Evolutionary conservation across 1,140 invertebrate species (phyloP).

Genomic region (Anoplolepis gracilipes): DNA sequence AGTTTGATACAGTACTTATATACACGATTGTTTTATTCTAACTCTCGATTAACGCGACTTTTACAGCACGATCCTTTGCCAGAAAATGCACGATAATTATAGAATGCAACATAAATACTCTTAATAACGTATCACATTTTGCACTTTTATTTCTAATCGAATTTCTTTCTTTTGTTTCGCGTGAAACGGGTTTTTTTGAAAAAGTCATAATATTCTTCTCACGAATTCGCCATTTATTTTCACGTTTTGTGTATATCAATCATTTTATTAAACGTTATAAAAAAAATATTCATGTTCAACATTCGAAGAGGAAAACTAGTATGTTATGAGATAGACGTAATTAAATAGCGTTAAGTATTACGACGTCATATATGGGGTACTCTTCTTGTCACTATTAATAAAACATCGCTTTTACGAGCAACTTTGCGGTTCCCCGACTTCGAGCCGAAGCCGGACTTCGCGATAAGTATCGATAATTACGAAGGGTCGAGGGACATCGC

Average conservation of each 20-base stretch:
- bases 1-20: conserved; percentile 45
- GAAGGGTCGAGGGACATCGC: conserved; percentile 6
- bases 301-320: background rate
- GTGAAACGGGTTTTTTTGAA: background rate
- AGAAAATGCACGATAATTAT: background rate
- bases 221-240: background rate
- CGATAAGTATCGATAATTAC: conserved; percentile 21
- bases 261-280: background rate
- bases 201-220: background rate
- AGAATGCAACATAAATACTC: conserved; percentile 7
- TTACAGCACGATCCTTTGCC: background rate
- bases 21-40: background rate
- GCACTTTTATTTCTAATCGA: background rate
- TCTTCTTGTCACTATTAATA: background rate
- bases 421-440: background rate
- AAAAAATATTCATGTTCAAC: background rate
- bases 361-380: conserved; percentile 4
- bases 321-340: background rate
- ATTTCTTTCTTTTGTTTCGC: background rate
- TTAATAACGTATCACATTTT: background rate
- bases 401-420: conserved; percentile 9
- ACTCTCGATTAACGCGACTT: conserved; percentile 32
- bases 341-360: background rate
- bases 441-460: background rate
- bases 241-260: background rate